Conservation (phyloP, 1,140 invertebrate species). For the Drosophila auraria region DNA sequence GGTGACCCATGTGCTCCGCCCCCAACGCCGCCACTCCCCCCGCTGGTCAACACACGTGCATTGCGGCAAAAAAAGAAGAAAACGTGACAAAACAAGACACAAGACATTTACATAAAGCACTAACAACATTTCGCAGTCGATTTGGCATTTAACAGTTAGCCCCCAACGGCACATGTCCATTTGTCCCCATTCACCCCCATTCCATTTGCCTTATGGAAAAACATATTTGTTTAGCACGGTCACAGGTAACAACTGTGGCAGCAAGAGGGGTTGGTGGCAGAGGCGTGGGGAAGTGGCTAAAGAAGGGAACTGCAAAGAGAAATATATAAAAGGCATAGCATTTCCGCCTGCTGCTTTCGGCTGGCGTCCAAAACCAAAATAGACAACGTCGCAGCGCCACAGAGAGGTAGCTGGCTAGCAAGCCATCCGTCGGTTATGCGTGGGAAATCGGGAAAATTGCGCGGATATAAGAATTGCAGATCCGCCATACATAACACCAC, state of each 20-base stretch:
- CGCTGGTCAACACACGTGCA: slow-evolving; percentile 23
- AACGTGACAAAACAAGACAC: slow-evolving; percentile 39
- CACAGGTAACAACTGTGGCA: slow-evolving; percentile 59
- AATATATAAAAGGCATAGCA: slow-evolving; percentile 71
- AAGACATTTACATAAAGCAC: slow-evolving; percentile 47
- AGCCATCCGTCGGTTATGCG: slow-evolving; percentile 23
- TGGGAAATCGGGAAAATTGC: not conserved
- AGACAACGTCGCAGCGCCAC: slow-evolving; percentile 59
- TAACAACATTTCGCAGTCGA: slow-evolving; percentile 60
- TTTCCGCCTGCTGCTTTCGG: slow-evolving; percentile 65
- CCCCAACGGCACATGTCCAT: slow-evolving; percentile 58
- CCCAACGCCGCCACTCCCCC: not conserved
- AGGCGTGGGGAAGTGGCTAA: slow-evolving; percentile 23
- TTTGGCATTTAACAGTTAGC: slow-evolving; percentile 72
- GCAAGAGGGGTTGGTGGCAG: slow-evolving; percentile 17
- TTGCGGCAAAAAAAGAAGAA: slow-evolving; percentile 25
- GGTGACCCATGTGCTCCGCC: slow-evolving; percentile 14
- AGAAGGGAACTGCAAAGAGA: slow-evolving; percentile 41
- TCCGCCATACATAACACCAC: not conserved
- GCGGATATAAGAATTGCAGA: not conserved
- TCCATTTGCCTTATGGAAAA: slow-evolving; percentile 30
- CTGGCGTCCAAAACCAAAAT: slow-evolving; percentile 76
- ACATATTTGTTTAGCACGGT: slow-evolving; percentile 60
- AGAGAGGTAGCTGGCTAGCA: slow-evolving; percentile 3
- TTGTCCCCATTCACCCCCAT: slow-evolving; percentile 12